Base-by-base conservation (phyloP, 2,888 invertebrate species). In the Apeira syringaria region DNA sequence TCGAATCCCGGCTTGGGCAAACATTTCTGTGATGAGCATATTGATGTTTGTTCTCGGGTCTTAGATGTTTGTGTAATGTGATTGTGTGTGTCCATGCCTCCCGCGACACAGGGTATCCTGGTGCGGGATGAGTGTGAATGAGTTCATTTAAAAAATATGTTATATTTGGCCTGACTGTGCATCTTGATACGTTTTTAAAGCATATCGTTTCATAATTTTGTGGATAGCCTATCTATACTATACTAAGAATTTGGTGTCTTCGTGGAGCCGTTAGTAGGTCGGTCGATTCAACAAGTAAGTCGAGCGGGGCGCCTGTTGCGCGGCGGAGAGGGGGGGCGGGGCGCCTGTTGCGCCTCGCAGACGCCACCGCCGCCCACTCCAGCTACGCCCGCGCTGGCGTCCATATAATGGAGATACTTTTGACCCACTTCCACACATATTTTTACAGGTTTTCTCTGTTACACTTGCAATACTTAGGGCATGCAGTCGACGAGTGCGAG, bases 231-330 rank as follows among this genome's bases (percentile, higher is more conserved):
- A n/a, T n/a, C n/a, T n/a, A n/a, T n/a, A n/a, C 15, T 58, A 61
- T 64, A 50, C 56, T 61, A 63, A 60, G 65, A 65, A 65, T 60
- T 69, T 70, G 61, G 73, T 24, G 24, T 24, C 24, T 81, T 81
- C 70, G 66, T 69, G 68, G 74, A 62, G 70, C 74, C 81, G 80
- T 89, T 87, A 85, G 76, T 88, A 88, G 88, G 88, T 89, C 88
- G 88, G 87, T 89, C 88, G 87, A 88, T 89, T 88, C 88, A 89
- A 89, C 88, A 89, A 88, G 87, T 85, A 81, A 79, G 75, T 74
- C 76, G 76, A 79, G 75, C 68, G 74, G 75, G 74, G 79, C 73
- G 81, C 83, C 84, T 83, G 86, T 88, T 84, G 88, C 85, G 78
- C 79, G 54, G 60, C 53, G 52, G 60, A 59, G 60, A 59, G 66